Conservation (phyloP, 2,113 vertebrate species). For the Mustela nigripes region DNA sequence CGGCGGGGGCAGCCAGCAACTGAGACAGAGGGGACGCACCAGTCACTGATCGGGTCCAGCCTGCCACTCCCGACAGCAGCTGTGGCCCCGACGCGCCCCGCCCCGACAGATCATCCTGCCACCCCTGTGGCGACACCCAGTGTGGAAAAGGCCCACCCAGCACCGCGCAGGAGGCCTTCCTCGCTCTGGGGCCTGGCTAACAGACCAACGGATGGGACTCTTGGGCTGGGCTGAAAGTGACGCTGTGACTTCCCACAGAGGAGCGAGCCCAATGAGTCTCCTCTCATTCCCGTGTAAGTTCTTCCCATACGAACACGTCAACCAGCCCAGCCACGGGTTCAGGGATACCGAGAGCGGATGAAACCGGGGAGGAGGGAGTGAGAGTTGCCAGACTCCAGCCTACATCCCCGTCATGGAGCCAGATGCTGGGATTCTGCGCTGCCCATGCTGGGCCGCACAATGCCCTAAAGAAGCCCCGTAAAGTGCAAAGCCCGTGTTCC, state of each 20-base stretch:
- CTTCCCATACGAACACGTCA: not conserved
- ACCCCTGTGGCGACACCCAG: not conserved
- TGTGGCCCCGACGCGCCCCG: rapidly evolving
- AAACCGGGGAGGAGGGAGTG: not conserved
- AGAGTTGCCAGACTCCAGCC: not conserved
- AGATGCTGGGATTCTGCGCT: not conserved
- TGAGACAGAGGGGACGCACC: not conserved
- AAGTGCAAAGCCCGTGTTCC: not conserved
- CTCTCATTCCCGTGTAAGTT: too few species aligned
- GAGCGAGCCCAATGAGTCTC: not conserved
- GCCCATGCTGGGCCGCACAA: too few species aligned
- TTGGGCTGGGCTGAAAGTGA: not conserved
- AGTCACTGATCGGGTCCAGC: not conserved
- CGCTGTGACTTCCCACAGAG: not conserved
- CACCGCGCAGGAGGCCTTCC: too few species aligned
- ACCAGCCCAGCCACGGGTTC: not conserved
- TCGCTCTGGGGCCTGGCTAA: rapidly evolving
- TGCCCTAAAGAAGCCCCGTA: rapidly evolving
- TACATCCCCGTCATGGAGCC: not conserved
- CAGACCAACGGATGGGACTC: not conserved
- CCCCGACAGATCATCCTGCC: not conserved
- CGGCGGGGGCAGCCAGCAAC: not conserved
- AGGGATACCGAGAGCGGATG: not conserved
- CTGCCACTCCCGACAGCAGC: rapidly evolving
- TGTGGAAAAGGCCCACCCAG: too few species aligned